Percentiles rank a stretch among this genome's conserved stretches.
phyloP scores from a whole-genome alignment of 2,888 invertebrate genomes.

The Limenitis camilla region DNA sequence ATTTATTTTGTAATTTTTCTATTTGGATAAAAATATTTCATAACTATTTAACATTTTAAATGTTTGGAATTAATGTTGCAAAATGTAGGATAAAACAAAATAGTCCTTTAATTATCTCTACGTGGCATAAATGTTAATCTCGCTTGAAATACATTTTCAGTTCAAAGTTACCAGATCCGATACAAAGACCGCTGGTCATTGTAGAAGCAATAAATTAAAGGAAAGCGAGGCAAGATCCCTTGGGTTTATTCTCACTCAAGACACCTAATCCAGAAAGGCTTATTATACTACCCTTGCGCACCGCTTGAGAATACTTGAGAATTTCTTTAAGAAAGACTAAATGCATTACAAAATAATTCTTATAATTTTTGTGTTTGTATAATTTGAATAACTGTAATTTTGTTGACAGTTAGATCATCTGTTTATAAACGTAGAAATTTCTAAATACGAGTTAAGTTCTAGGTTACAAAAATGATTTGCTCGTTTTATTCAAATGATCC shows the following conservation, averaged over 20 bases:
- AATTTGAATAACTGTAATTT: too few relatives aligned
- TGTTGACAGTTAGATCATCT: too few relatives aligned
- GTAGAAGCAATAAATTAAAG: conserved; percentile 70
- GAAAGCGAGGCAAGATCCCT: conserved; percentile 70
- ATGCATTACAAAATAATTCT: too few relatives aligned
- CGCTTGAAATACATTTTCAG: conserved; percentile 68
- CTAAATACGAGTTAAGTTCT: neutral
- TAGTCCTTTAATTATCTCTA: conserved; percentile 53
- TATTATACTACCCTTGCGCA: conserved; percentile 74
- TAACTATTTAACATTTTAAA: too few relatives aligned
- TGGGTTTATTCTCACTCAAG: conserved; percentile 74
- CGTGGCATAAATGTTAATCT: conserved; percentile 66
- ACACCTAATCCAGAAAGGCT: conserved; percentile 74
- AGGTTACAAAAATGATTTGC: conserved; percentile 2
- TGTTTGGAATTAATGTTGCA: too few relatives aligned
- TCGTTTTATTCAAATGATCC: conserved; percentile 1
- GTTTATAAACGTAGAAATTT: too few relatives aligned
- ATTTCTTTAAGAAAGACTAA: conserved; percentile 63
- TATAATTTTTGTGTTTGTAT: too few relatives aligned
- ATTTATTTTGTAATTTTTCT: too few relatives aligned
- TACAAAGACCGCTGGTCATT: conserved; percentile 71
- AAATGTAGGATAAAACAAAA: neutral
- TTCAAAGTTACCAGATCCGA: conserved; percentile 57
- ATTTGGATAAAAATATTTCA: too few relatives aligned
- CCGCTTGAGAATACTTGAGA: conserved; percentile 73